Percentiles rank a stretch among this genome's conserved stretches.
Conservation (phyloP, 1,140 invertebrate species). For the Monomorium pharaonis region DNA sequence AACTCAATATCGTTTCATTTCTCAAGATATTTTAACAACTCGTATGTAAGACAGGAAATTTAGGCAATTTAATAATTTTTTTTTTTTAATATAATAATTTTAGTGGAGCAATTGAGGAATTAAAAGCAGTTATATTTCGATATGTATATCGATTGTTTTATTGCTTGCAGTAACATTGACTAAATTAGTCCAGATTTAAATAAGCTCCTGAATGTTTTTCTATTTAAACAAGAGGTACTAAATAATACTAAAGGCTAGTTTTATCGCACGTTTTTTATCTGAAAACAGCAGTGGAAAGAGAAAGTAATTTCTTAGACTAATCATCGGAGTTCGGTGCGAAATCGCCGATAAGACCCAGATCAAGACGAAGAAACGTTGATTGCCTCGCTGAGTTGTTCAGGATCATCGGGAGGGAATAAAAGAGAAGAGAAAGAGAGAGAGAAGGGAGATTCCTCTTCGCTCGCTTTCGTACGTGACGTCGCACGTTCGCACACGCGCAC, state of each 20-base stretch:
- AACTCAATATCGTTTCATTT: neutral
- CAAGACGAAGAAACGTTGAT: constrained; percentile 60
- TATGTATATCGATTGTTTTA: neutral
- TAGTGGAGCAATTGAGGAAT: neutral
- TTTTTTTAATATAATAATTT: neutral
- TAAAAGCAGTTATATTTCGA: too few relatives aligned
- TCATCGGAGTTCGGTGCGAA: neutral
- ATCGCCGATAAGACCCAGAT: constrained; percentile 31
- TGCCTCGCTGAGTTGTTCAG: constrained; percentile 49
- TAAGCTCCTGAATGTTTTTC: neutral
- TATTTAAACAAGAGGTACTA: neutral
- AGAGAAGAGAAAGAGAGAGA: neutral
- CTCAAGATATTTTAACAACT: neutral
- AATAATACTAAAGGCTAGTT: neutral
- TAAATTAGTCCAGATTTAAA: neutral
- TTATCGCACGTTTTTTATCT: neutral
- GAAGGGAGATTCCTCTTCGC: constrained; percentile 49
- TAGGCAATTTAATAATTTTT: neutral
- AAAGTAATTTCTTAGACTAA: constrained; percentile 36
- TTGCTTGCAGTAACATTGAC: neutral
- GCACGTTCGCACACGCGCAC: constrained; percentile 30
- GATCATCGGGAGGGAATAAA: constrained; percentile 12
- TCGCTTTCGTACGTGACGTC: constrained; percentile 67
- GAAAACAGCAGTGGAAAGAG: neutral
- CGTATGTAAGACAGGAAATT: neutral